Evolutionary conservation across 2,113 vertebrate species (phyloP).

Genomic region (Neopipo cinnamomea): DNA sequence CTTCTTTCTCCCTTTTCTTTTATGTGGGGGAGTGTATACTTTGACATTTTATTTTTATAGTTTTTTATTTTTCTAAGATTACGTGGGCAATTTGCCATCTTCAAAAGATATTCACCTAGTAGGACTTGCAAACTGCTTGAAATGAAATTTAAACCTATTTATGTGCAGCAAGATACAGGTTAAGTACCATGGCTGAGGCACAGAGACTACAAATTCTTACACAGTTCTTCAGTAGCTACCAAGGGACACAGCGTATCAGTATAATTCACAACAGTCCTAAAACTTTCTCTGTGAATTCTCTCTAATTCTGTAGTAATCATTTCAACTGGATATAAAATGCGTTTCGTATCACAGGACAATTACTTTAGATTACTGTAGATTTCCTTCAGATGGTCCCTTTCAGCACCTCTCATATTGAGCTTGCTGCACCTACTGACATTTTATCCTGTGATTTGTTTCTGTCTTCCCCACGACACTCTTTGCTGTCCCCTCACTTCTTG

Average conservation of each 20-base stretch:
- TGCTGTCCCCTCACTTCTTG: background rate
- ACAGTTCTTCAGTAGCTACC: background rate
- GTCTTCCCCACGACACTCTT: background rate
- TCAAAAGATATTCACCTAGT: background rate
- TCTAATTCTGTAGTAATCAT: background rate
- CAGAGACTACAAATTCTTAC: background rate
- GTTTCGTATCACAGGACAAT: background rate
- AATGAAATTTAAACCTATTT: background rate
- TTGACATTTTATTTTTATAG: background rate
- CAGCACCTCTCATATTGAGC: background rate
- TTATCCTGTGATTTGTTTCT: background rate
- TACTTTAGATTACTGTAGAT: background rate
- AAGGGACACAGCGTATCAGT: background rate
- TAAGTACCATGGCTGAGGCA: background rate
- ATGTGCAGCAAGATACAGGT: background rate
- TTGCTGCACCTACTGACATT: background rate
- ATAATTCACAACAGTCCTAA: background rate
- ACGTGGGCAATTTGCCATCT: background rate
- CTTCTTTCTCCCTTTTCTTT: background rate
- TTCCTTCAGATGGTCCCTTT: background rate
- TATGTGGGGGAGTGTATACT: background rate
- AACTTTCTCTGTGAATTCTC: background rate
- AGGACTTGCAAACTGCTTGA: background rate
- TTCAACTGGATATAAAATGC: background rate
- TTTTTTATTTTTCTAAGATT: background rate